Evolutionary conservation across 2,797 vertebrate species (phyloP), one percentile per base, ranked within the genome.

Genomic region (Phrynocephalus vlangalii): DNA sequence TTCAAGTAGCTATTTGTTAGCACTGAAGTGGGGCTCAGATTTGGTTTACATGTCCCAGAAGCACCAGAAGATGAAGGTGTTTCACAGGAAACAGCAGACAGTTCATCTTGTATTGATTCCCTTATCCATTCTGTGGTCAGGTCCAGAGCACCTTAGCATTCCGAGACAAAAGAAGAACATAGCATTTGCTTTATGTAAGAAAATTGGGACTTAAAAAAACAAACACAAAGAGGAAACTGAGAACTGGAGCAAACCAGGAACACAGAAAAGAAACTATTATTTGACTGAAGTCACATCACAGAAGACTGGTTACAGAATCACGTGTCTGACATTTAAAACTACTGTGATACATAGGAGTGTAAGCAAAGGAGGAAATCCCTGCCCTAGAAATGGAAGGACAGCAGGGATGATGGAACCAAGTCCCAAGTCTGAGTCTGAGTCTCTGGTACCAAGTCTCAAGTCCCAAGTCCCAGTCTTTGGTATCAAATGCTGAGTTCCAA

Each of bases 81-180:
- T 71, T 96, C 92, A 67, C 95, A 77, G 81, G 95, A 90, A 88
- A 92, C 0, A 85, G 94, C 92, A 30, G 95, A 96, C 81, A 97
- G 86, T 79, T 97, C 96, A 94, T 98, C 98, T 91, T 98, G 96
- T 92, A 98, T 89, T 0, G 97, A 96, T 20, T 97, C 97, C 93
- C 97, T 97, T 91, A 99, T 98, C 99, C 99, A 99, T 89, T 97
- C 94, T 5, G 98, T 98, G 89, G 99, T 99, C 92, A 97, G 95
- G 87, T 97, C 94, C 94, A 99, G 96, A 83, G 98, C 97, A 96
- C 88, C 98, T 99, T 93, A 86, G 82, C 28, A 90, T 63, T 81
- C 78, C 87, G 91, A 90, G 83, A 15, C 22, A 93, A 52, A 83
- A 92, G 28, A 76, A 33, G n/a, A 44, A 70, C 48, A 11, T 38